These are phyloP conservation scores for Platycnemis pennipes DNA, from an alignment of 2,888 invertebrate species.

Conservation along the genomic window DNA sequence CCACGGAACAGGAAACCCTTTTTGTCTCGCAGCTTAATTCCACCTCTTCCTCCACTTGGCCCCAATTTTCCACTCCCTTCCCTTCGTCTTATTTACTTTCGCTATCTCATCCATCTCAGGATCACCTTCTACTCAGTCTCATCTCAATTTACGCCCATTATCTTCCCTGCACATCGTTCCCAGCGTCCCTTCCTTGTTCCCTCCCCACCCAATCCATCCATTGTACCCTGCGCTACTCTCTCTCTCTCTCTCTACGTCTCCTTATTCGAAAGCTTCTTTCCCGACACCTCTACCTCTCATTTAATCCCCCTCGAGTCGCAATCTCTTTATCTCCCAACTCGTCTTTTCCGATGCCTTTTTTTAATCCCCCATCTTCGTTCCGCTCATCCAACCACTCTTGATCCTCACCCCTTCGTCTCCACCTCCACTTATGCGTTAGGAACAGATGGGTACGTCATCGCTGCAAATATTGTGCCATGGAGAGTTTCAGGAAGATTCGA, in stretches of 20 bases:
- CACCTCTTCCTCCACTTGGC: neutral
- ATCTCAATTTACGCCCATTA: neutral
- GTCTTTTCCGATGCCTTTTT: too few relatives aligned
- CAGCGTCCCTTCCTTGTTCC: neutral
- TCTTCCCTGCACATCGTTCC: neutral
- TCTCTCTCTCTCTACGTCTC: neutral
- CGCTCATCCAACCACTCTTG: neutral
- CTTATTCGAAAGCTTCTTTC: neutral
- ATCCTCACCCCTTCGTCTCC: too few relatives aligned
- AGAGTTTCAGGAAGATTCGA: too few relatives aligned
- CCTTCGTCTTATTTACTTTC: neutral
- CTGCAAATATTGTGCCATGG: too few relatives aligned
- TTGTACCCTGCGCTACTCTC: too few relatives aligned
- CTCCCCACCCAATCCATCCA: neutral
- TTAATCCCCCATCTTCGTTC: too few relatives aligned
- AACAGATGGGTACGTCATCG: too few relatives aligned
- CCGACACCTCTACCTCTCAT: neutral
- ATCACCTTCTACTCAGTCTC: neutral
- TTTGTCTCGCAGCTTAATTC: neutral
- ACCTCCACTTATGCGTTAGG: too few relatives aligned
- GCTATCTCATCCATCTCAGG: conserved; percentile 19
- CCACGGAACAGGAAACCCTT: neutral
- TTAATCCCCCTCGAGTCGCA: conserved; percentile 11
- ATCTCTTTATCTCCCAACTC: neutral
- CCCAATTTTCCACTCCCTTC: neutral